A percentile compares a stretch with the other conserved stretches of the same genome.
phyloP scores from a whole-genome alignment of 1,140 invertebrate species.

The Hyphantria cunea region DNA sequence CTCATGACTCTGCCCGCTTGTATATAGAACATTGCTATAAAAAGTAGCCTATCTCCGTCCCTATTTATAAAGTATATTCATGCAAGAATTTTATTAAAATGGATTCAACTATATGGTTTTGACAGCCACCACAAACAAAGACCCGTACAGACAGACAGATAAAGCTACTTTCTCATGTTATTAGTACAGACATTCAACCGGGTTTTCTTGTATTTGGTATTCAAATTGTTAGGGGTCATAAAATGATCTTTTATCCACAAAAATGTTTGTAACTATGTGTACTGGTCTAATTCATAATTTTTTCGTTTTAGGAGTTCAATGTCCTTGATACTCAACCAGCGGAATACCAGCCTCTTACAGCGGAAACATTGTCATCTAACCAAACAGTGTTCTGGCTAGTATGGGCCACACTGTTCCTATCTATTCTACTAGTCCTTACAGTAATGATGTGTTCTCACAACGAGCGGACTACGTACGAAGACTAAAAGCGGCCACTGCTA shows the following conservation, averaged over 20 bases:
- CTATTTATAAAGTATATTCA: too few species aligned
- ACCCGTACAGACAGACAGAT: too few species aligned
- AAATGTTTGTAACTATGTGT: neutral
- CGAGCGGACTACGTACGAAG: slow-evolving; percentile 91
- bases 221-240: neutral
- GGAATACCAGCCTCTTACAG: slow-evolving; percentile 83
- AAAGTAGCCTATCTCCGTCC: too few species aligned
- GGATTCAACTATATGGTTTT: too few species aligned
- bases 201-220: too few species aligned
- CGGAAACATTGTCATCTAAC: slow-evolving; percentile 80
- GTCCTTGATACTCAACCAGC: slow-evolving; percentile 94
- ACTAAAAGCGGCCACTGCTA: slow-evolving; percentile 96
- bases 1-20: too few species aligned
- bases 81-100: too few species aligned
- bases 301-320: slow-evolving; percentile 88
- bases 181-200: too few species aligned
- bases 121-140: too few species aligned
- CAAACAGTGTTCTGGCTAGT: slow-evolving; percentile 90
- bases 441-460: slow-evolving; percentile 92
- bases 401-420: slow-evolving; percentile 90
- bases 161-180: too few species aligned
- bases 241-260: neutral
- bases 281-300: neutral
- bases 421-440: slow-evolving; percentile 89
- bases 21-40: too few species aligned